Evolutionary conservation across 1,140 invertebrate species (phyloP).

Genomic region (Drosophila burlai): DNA sequence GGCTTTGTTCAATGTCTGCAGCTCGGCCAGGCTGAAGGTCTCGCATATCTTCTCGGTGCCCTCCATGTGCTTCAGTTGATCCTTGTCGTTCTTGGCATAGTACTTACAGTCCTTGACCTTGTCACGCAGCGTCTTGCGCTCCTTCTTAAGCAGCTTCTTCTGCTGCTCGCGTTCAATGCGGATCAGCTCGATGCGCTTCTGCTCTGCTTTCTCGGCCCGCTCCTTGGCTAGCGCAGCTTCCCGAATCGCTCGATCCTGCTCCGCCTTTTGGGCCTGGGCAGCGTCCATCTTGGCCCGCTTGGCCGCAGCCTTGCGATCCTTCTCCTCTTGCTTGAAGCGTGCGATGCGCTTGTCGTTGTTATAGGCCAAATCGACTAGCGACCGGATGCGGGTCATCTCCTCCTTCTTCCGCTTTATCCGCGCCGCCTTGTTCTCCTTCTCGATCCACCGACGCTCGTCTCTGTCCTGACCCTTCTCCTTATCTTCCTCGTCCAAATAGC

Average conservation of each 20-base stretch:
- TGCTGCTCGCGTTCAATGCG: constrained; percentile 94
- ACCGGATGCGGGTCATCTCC: constrained; percentile 96
- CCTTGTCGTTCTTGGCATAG: constrained; percentile 90
- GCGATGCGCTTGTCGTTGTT: constrained; percentile 96
- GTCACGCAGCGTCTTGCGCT: constrained; percentile 94
- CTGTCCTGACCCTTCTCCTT: constrained; percentile 98
- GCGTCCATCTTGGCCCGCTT: constrained; percentile 97
- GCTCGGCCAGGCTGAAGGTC: constrained; percentile 89
- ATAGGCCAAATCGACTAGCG: constrained; percentile 97
- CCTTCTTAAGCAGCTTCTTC: constrained; percentile 93
- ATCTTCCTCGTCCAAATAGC: constrained; percentile 99
- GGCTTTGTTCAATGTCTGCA: constrained; percentile 92
- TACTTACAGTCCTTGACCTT: constrained; percentile 95
- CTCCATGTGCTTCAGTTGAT: constrained; percentile 93
- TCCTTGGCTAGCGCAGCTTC: constrained; percentile 93
- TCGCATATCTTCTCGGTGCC: constrained; percentile 96
- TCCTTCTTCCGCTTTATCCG: constrained; percentile 97
- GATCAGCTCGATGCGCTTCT: constrained; percentile 91
- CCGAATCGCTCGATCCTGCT: constrained; percentile 91
- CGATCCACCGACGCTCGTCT: constrained; percentile 98
- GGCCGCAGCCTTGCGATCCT: constrained; percentile 94
- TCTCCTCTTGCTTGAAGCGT: constrained; percentile 97
- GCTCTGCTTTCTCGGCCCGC: constrained; percentile 92
- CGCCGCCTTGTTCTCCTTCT: constrained; percentile 98
- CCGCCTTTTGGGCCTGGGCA: constrained; percentile 91